phyloP scores from a whole-genome alignment of 2,113 vertebrate species.

The Oreochromis aureus region DNA sequence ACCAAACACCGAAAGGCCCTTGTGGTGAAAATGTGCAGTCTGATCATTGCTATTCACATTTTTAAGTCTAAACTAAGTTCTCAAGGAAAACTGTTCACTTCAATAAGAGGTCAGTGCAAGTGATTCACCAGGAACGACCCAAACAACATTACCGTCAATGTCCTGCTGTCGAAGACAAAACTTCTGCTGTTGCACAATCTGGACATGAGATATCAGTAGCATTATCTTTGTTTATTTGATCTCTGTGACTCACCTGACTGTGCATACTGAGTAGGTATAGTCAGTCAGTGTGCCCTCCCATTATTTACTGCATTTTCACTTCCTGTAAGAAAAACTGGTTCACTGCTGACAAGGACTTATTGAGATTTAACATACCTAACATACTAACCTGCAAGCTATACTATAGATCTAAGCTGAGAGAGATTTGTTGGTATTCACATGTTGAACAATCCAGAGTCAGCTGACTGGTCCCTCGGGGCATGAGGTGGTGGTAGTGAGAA shows the following conservation, averaged over 20 bases:
- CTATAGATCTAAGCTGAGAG: background rate
- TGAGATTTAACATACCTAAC: background rate
- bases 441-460: background rate
- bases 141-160: background rate
- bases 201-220: background rate
- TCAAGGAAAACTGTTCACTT: background rate
- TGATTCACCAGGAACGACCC: background rate
- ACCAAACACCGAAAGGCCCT: background rate
- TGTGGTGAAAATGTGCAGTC: background rate
- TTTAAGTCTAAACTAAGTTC: background rate
- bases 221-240: background rate
- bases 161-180: background rate
- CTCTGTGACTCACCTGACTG: slow-evolving; percentile 16
- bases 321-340: background rate
- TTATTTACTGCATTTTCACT: slow-evolving; percentile 28
- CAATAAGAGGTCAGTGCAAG: background rate
- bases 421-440: background rate
- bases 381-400: background rate
- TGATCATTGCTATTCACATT: background rate
- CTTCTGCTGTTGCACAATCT: background rate
- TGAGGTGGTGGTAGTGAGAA: background rate
- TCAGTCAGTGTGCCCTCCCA: background rate
- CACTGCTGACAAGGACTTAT: background rate
- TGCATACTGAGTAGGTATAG: background rate
- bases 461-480: background rate